Evolutionary conservation across 2,888 invertebrate species (phyloP), one percentile per base, ranked within the genome.

Genomic region (Melinopterus prodromus): DNA sequence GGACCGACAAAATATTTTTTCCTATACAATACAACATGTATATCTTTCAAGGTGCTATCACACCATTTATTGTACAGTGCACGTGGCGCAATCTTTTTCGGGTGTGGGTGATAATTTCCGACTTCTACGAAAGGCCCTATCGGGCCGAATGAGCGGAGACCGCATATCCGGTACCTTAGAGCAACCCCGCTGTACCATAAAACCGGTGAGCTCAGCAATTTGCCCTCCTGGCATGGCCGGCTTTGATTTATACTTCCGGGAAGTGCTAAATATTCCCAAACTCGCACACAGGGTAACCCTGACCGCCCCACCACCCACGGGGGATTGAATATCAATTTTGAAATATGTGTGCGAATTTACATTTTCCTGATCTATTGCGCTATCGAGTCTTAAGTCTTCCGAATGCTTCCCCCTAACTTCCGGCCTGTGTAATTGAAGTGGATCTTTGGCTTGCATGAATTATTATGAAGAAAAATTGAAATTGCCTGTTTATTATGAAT

Each of bases 231-330:
- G 84, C 81, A 85, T 84, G 82, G 36, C 36, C 35, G 85, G 84
- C 85, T 87, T 86, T 88, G 88, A 88, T 88, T 88, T 88, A 88
- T 88, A 86, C 83, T 83, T 86, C 86, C 86, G 85, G 85, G 84
- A 82, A 84, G 83, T 84, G 87, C 87, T 87, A 87, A 88, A 88
- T 88, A 88, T 88, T 88, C 87, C 85, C 87, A 86, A 87, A 86
- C 84, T 85, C 84, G 85, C 82, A 85, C 84, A 84, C 77, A 16
- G 70, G 70, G 70, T 70, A 74, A 53, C 53, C 53, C 53, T 53
- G 53, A 53, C 53, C 5, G 53, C 53, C 3, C 53, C 53, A 53
- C 53, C 53, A 53, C 53, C 53, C 53, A 9, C 53, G 9, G 53
- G 5, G 53, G 53, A 53, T 12, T 37, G 74, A 35, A 35, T 74